Evolutionary conservation across 2,888 invertebrate species (phyloP), one percentile per base, ranked within the genome.

Genomic region (Drosophila meridionalis): DNA sequence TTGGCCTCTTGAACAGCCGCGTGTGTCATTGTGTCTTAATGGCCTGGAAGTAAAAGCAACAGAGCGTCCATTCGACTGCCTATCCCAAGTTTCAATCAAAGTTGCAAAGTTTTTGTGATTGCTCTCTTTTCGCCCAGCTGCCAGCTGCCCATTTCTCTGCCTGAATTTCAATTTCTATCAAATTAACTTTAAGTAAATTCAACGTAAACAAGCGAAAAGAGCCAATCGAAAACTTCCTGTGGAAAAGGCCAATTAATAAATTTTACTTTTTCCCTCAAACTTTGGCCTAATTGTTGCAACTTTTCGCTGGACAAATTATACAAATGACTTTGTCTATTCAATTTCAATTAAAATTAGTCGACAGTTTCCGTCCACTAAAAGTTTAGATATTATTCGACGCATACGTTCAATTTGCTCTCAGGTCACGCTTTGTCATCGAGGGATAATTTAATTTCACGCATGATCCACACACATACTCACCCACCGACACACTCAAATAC

Each of bases 11-110:
- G 9, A 32, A 50, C 50, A 62, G 42, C 38, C 59, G 69, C 75
- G 69, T 69, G 66, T 72, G 82, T 75, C 78, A 67, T 77, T 79
- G 69, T 69, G 68, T 63, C 66, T 71, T 73, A 77, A 80, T 80
- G 80, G 74, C 57, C 69, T 78, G 78, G 78, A 81, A 82, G 82
- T 71, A 71, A 80, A 69, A 64, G 73, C 63, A 67, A 69, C 30
- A 57, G 30, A 52, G 55, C 62, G 43, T 63, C 53, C 73, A 66
- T 65, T 77, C 73, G 56, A 11, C 28, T 62, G 68, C 48, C 45
- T 59, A 55, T 61, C 65, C 62, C 60, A 26, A 77, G 66, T 76
- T 81, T 81, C 74, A 73, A 81, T 71, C 74, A 81, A 78, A 67
- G 71, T 71, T 77, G 56, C 47, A 80, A 81, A 73, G 56, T 69